Percentiles rank a stretch among this genome's conserved stretches.
phyloP scores from a whole-genome alignment of 2,888 invertebrate genomes.

The Nasonia oneida region DNA sequence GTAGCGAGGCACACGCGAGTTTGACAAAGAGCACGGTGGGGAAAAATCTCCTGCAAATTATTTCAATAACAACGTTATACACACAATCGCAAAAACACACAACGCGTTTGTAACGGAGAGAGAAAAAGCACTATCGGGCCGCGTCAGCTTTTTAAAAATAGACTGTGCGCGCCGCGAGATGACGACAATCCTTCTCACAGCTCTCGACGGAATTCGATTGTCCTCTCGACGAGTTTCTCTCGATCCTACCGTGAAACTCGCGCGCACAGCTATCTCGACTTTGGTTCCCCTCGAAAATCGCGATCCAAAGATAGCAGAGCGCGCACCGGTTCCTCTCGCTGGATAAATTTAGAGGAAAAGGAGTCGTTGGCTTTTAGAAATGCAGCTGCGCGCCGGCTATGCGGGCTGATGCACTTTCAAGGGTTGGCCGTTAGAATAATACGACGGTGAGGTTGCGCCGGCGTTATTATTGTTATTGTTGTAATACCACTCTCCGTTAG shows the following conservation, averaged over 20 bases:
- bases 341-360: slow-evolving; percentile 23
- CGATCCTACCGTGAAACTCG: not conserved
- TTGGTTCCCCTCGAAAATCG: slow-evolving; percentile 17
- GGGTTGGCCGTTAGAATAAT: slow-evolving; percentile 10
- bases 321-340: not conserved
- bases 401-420: not conserved
- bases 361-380: slow-evolving; percentile 17
- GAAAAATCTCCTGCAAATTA: too few species aligned
- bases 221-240: not conserved
- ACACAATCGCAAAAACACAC: too few species aligned
- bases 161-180: too few species aligned
- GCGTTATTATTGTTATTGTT: not conserved
- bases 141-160: too few species aligned
- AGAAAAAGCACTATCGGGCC: too few species aligned
- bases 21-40: too few species aligned
- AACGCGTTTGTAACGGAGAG: too few species aligned
- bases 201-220: not conserved
- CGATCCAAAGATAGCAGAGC: slow-evolving; percentile 2
- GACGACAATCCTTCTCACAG: too few species aligned
- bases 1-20: too few species aligned
- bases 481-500: not conserved
- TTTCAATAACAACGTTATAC: too few species aligned
- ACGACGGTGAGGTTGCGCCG: not conserved
- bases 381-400: not conserved
- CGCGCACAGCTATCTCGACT: not conserved